A percentile compares a stretch with the other conserved stretches of the same genome.
Conservation (phyloP, 1,140 invertebrate species). For the Limonius californicus region DNA sequence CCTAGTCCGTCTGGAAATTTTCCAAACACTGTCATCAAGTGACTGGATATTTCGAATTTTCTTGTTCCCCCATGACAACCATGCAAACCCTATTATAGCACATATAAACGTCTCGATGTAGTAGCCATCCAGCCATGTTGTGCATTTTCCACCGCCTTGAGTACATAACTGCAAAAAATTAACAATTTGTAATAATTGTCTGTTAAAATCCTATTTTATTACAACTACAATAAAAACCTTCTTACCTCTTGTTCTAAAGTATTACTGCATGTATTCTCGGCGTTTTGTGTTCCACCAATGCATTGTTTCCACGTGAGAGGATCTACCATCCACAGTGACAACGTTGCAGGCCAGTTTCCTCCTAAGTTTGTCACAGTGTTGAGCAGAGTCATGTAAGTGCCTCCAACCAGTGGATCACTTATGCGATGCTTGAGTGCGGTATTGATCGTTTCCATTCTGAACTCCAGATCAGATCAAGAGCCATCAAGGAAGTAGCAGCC, state of each 20-base stretch:
- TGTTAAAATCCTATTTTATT: not conserved
- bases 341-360: slow-evolving; percentile 93
- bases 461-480: too few species aligned
- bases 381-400: slow-evolving; percentile 98
- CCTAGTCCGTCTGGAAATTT: slow-evolving; percentile 42
- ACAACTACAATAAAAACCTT: slow-evolving; percentile 13
- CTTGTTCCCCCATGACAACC: slow-evolving; percentile 68
- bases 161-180: slow-evolving; percentile 60
- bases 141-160: slow-evolving; percentile 65
- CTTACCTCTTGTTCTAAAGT: slow-evolving; percentile 51
- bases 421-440: too few species aligned
- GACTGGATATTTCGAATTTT: slow-evolving; percentile 54
- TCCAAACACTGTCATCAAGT: slow-evolving; percentile 50
- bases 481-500: too few species aligned
- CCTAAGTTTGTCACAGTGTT: slow-evolving; percentile 97
- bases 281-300: slow-evolving; percentile 50
- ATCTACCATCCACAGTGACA: slow-evolving; percentile 91
- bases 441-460: too few species aligned
- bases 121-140: slow-evolving; percentile 79
- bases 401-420: slow-evolving; percentile 91
- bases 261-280: slow-evolving; percentile 53
- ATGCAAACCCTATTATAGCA: slow-evolving; percentile 75
- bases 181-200: not conserved
- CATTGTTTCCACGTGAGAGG: slow-evolving; percentile 78
- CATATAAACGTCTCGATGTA: slow-evolving; percentile 84